Conservation (phyloP, 2,113 vertebrate species). For the Stictonetta naevosa region DNA sequence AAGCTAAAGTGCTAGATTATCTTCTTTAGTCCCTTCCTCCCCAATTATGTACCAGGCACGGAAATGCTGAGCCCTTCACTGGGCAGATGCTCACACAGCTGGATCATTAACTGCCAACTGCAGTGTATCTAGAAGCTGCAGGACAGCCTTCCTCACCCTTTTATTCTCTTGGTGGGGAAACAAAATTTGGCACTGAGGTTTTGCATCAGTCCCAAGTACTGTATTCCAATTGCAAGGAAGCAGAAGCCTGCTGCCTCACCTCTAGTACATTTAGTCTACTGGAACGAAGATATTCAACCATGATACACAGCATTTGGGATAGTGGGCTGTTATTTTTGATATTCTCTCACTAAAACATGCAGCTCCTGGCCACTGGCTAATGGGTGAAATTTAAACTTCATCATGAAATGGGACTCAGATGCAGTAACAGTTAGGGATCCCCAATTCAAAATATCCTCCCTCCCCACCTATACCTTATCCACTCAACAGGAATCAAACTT, state of each 20-base stretch:
- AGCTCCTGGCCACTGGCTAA: neutral
- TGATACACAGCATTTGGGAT: accelerated
- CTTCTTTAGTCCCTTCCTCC: neutral
- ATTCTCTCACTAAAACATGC: neutral
- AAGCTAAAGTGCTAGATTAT: neutral
- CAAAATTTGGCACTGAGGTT: neutral
- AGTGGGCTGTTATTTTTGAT: neutral
- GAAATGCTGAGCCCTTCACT: neutral
- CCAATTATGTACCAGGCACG: neutral
- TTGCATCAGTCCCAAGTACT: neutral
- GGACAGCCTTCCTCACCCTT: neutral
- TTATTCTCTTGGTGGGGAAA: neutral
- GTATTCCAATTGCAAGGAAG: neutral
- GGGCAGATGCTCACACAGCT: neutral
- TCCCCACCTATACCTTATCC: neutral
- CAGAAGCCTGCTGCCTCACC: neutral
- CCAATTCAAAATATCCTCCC: neutral
- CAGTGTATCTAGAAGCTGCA: neutral
- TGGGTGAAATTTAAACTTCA: neutral
- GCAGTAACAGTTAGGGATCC: neutral
- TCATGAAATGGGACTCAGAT: neutral
- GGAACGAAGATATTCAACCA: neutral
- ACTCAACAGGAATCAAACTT: neutral
- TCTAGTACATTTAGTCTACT: neutral
- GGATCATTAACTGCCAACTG: neutral